These are phyloP conservation scores for Dolichopus griseipennis DNA, from an alignment of 2,888 invertebrate genomes.

Conservation along the genomic window DNA sequence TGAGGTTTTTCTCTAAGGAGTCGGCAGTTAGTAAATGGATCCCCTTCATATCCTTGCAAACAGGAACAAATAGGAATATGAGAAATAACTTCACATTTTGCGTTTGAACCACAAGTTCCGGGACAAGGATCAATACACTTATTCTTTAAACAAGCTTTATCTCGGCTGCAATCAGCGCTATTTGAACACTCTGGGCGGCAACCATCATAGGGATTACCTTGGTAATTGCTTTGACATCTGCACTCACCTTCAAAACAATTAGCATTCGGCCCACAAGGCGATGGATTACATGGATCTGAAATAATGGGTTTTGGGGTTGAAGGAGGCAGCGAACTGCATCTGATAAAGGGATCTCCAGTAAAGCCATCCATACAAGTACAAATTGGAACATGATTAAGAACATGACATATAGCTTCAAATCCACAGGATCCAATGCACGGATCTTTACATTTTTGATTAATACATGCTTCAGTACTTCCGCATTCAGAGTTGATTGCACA, in stretches of 20 bases:
- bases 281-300: slow-evolving; percentile 56
- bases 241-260: slow-evolving; percentile 60
- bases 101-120: slow-evolving; percentile 63
- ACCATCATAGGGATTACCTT: slow-evolving; percentile 57
- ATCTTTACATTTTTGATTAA: slow-evolving; percentile 70
- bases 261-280: slow-evolving; percentile 70
- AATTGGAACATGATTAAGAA: slow-evolving; percentile 71
- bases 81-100: slow-evolving; percentile 62
- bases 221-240: slow-evolving; percentile 60
- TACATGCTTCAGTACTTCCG: slow-evolving; percentile 64
- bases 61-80: slow-evolving; percentile 69
- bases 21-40: slow-evolving; percentile 56
- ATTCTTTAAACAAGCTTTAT: slow-evolving; percentile 60
- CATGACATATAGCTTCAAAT: slow-evolving; percentile 66
- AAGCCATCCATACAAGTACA: slow-evolving; percentile 67
- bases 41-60: slow-evolving; percentile 57
- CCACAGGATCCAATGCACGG: slow-evolving; percentile 79
- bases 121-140: slow-evolving; percentile 66
- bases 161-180: slow-evolving; percentile 61
- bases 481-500: slow-evolving; percentile 74
- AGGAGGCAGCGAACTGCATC: slow-evolving; percentile 54
- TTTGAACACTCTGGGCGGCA: slow-evolving; percentile 69
- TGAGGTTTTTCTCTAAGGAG: slow-evolving; percentile 32
- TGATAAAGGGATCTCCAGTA: slow-evolving; percentile 69
- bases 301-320: slow-evolving; percentile 42